Evolutionary conservation across 2,888 invertebrate species (phyloP).

Genomic region (Sarcophaga rosellei): DNA sequence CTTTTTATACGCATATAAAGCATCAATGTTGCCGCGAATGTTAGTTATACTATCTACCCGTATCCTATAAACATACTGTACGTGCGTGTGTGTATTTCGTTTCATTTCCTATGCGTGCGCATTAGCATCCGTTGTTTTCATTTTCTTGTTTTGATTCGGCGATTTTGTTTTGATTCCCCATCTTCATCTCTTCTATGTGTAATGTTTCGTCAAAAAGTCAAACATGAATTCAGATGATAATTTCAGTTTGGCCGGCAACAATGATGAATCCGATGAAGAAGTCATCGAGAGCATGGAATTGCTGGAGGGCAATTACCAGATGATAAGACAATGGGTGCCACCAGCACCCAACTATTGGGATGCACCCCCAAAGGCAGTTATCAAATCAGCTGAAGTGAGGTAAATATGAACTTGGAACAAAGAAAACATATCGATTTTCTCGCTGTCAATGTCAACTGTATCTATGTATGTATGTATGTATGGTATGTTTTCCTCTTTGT

Average conservation of each 20-base stretch:
- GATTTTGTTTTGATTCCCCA: slow-evolving; percentile 52
- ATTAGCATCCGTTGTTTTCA: slow-evolving; percentile 69
- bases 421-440: not conserved
- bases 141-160: slow-evolving; percentile 37
- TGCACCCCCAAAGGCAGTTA: slow-evolving; percentile 80
- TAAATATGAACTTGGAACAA: slow-evolving; percentile 67
- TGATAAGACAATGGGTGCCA: slow-evolving; percentile 80
- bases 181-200: slow-evolving; percentile 8
- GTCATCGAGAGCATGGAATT: slow-evolving; percentile 80
- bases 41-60: slow-evolving; percentile 50
- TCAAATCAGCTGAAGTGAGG: slow-evolving; percentile 81
- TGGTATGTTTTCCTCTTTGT: not conserved
- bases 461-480: too few species aligned
- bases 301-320: slow-evolving; percentile 81
- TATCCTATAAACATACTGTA: slow-evolving; percentile 24
- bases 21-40: slow-evolving; percentile 12
- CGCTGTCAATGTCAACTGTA: not conserved
- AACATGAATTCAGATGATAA: slow-evolving; percentile 75
- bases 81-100: slow-evolving; percentile 3
- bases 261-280: slow-evolving; percentile 80
- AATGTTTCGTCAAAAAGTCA: slow-evolving; percentile 55
- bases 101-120: slow-evolving; percentile 63
- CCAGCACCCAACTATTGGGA: slow-evolving; percentile 81
- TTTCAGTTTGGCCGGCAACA: slow-evolving; percentile 72
- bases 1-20: slow-evolving; percentile 48